Evolutionary conservation across 2,113 vertebrate species (phyloP).

Genomic region (Corythornis madagascariensis): DNA sequence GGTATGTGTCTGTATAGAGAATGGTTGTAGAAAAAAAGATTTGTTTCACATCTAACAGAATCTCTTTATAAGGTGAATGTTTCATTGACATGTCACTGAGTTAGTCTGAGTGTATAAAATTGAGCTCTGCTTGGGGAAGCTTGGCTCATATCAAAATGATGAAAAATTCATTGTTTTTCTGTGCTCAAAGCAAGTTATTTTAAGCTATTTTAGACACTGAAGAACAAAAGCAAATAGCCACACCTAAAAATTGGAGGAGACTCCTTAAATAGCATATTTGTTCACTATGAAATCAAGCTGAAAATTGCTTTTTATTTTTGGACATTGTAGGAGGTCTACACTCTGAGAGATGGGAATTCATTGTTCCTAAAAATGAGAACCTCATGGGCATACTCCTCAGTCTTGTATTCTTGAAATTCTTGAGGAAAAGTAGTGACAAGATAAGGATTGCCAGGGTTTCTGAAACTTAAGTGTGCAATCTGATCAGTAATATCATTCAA

Average conservation of each 20-base stretch:
- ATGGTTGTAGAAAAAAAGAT: background rate
- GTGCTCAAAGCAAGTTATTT: background rate
- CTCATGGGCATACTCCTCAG: background rate
- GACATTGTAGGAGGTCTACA: background rate
- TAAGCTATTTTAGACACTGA: background rate
- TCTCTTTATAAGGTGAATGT: background rate
- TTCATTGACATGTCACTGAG: background rate
- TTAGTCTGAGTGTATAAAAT: background rate
- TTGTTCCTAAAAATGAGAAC: background rate
- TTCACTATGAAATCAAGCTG: background rate
- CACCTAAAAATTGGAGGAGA: background rate
- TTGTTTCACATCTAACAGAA: background rate
- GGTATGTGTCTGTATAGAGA: background rate
- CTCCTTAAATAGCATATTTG: background rate
- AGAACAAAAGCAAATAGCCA: conserved; percentile 4
- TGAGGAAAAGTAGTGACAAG: background rate
- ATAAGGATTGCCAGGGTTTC: background rate
- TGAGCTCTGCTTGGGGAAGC: background rate
- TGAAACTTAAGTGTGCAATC: background rate
- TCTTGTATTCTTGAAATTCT: background rate
- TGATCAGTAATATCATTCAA: background rate
- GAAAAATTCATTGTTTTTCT: background rate
- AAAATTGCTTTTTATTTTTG: background rate
- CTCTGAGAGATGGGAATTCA: background rate
- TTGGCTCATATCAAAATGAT: background rate